Conservation (phyloP, 2,888 invertebrate genomes). For the Baronia brevicornis region DNA sequence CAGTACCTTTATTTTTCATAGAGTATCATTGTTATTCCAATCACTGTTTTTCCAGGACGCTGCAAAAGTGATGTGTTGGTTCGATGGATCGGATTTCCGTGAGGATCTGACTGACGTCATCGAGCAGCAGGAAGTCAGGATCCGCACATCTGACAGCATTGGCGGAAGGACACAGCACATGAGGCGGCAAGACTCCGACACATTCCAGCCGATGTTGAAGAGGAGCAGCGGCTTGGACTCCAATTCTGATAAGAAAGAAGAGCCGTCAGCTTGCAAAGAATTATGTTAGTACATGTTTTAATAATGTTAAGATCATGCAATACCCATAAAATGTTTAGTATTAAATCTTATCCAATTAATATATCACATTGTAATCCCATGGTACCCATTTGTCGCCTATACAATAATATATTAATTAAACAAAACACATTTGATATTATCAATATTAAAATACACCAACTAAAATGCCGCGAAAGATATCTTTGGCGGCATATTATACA, state of each 20-base stretch:
- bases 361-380: too few relatives aligned
- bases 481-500: too few relatives aligned
- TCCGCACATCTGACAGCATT: conserved; percentile 55
- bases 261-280: conserved; percentile 45
- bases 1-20: too few relatives aligned
- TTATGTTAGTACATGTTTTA: conserved; percentile 41
- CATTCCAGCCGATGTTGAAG: conserved; percentile 57
- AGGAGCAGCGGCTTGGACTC: conserved; percentile 45
- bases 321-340: not conserved
- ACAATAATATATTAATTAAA: too few relatives aligned
- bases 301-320: not conserved
- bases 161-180: conserved; percentile 38
- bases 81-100: conserved; percentile 65
- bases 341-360: too few relatives aligned
- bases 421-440: too few relatives aligned
- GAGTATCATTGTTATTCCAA: too few relatives aligned
- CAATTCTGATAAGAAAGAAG: conserved; percentile 40
- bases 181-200: conserved; percentile 44
- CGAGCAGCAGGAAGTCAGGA: conserved; percentile 64
- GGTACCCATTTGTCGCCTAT: too few relatives aligned
- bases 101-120: conserved; percentile 67
- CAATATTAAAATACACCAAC: too few relatives aligned
- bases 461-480: too few relatives aligned
- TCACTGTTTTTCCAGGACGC: conserved; percentile 52
- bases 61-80: conserved; percentile 68